Percentiles rank a stretch among this genome's conserved stretches.
Conservation (phyloP, 2,113 vertebrate species). For the Numenius arquata region DNA sequence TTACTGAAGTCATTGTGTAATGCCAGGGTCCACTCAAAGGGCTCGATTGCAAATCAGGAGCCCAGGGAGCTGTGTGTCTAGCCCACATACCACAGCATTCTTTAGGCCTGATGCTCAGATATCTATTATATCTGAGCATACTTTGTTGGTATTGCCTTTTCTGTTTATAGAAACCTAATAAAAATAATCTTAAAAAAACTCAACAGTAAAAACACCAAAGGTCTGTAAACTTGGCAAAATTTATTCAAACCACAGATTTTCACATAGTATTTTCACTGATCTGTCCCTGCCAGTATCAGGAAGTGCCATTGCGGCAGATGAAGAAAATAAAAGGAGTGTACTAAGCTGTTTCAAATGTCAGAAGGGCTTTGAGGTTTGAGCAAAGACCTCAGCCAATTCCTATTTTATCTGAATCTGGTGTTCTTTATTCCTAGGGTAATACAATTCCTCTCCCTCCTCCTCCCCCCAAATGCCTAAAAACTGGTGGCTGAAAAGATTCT, state of each 20-base stretch:
- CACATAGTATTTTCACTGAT: background rate
- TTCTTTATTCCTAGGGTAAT: conserved; percentile 7
- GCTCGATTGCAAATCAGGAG: background rate
- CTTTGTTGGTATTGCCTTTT: background rate
- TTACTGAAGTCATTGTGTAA: background rate
- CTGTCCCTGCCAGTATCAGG: background rate
- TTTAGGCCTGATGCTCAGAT: background rate
- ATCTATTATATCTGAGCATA: background rate
- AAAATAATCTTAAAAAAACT: background rate
- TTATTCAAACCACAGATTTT: background rate
- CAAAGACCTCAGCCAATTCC: background rate
- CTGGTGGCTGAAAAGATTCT: background rate
- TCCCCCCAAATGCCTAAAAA: background rate
- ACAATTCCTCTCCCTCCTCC: background rate
- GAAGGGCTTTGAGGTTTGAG: background rate
- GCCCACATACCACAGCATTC: background rate
- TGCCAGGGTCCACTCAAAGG: background rate
- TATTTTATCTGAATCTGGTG: conserved; percentile 1
- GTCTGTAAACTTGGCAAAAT: background rate
- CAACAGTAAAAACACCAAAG: background rate
- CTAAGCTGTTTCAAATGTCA: conserved; percentile 22
- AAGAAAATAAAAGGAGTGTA: background rate
- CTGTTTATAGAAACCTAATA: conserved; percentile 23
- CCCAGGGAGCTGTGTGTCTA: background rate
- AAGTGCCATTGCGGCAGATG: background rate